A percentile compares a stretch with the other conserved stretches of the same genome.
These are phyloP conservation scores for Brachypodius melanocephalos DNA, from an alignment of 2,113 vertebrate genomes.

Conservation along the genomic window DNA sequence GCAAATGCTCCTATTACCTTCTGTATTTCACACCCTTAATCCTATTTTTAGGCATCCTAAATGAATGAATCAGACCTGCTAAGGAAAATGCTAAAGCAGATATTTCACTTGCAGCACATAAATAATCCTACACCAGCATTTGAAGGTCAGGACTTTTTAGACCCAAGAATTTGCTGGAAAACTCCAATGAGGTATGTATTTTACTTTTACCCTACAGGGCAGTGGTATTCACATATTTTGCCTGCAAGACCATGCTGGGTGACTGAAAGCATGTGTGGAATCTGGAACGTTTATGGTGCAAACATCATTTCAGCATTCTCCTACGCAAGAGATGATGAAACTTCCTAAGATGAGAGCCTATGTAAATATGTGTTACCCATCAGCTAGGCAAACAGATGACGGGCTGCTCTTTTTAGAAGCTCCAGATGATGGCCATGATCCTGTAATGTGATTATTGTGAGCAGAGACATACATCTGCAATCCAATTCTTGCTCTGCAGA, in stretches of 20 bases:
- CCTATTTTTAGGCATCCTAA: background rate
- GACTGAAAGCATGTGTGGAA: constrained; percentile 26
- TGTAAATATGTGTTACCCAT: constrained; percentile 48
- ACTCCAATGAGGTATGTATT: background rate
- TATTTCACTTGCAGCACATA: background rate
- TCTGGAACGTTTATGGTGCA: constrained; percentile 39
- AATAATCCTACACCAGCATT: background rate
- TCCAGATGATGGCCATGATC: constrained; percentile 31
- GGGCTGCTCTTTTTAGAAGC: constrained; percentile 44
- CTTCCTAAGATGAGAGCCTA: constrained; percentile 29
- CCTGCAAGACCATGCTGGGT: background rate
- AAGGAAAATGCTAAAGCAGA: background rate
- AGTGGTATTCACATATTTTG: background rate
- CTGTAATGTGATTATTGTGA: background rate
- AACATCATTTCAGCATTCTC: constrained; percentile 59
- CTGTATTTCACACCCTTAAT: background rate
- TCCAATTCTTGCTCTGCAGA: background rate
- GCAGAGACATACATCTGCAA: background rate
- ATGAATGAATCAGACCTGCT: background rate
- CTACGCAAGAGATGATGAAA: constrained; percentile 63
- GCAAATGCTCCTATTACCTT: background rate
- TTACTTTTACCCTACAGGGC: background rate
- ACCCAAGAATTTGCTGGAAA: background rate
- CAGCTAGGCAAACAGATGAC: constrained; percentile 48
- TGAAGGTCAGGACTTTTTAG: background rate